Evolutionary conservation across 2,888 invertebrate genomes (phyloP).

Genomic region (Microplitis manilae): DNA sequence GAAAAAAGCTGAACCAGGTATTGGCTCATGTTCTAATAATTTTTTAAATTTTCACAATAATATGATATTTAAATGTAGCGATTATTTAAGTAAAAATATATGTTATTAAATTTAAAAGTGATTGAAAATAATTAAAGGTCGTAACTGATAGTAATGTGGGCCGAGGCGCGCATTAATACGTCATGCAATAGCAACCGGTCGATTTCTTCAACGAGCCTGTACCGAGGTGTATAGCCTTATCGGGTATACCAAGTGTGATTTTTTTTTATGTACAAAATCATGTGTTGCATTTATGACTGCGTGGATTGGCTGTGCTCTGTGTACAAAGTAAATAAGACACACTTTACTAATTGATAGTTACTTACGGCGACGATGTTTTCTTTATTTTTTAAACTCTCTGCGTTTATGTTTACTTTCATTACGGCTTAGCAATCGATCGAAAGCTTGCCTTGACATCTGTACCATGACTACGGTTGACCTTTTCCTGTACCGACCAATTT

Average conservation of each 20-base stretch:
- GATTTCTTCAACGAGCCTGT: constrained; percentile 32
- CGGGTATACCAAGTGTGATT: constrained; percentile 51
- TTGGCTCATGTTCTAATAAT: neutral
- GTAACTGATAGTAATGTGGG: constrained; percentile 55
- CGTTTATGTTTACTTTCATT: neutral
- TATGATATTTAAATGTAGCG: neutral
- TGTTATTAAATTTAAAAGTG: neutral
- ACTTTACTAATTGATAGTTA: neutral
- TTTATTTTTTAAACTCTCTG: neutral
- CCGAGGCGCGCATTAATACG: constrained; percentile 50
- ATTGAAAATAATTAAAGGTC: constrained; percentile 52
- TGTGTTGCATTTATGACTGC: constrained; percentile 9
- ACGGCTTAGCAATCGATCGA: neutral
- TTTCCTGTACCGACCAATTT: constrained; percentile 12
- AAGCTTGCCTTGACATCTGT: constrained; percentile 34
- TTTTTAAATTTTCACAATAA: no score
- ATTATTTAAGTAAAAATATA: neutral
- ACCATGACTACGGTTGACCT: constrained; percentile 28
- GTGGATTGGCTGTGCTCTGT: neutral
- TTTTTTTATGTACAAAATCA: constrained; percentile 18
- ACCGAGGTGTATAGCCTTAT: constrained; percentile 56
- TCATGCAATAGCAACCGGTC: constrained; percentile 37
- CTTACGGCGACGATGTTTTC: neutral
- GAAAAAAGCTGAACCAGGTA: constrained; percentile 85
- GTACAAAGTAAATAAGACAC: neutral